phyloP scores from a whole-genome alignment of 2,797 vertebrate genomes.

The Clarias pachynema region DNA sequence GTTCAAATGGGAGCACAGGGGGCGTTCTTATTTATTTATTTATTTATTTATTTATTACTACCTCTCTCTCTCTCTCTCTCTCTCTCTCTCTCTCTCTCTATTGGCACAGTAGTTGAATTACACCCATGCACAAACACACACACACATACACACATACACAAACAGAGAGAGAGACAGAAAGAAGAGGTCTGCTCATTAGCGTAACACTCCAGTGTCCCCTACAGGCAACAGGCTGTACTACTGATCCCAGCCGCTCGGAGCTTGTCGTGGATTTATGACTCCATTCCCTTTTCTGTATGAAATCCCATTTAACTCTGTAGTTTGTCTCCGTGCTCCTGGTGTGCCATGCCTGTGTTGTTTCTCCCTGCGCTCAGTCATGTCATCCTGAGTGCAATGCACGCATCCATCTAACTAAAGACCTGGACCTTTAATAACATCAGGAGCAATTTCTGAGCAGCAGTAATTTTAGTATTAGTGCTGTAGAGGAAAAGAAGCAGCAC shows the following conservation, averaged over 20 bases:
- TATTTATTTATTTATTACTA: slow-evolving; percentile 66
- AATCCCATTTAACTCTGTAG: slow-evolving; percentile 66
- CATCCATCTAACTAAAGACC: slow-evolving; percentile 44
- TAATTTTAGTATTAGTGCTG: slow-evolving; percentile 26
- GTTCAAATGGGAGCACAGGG: slow-evolving; percentile 79
- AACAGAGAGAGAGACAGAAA: slow-evolving; percentile 66
- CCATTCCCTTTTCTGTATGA: slow-evolving; percentile 67
- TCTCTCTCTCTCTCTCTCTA: slow-evolving; percentile 61
- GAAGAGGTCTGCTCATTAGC: slow-evolving; percentile 71
- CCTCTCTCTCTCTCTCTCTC: slow-evolving; percentile 58
- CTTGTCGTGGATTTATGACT: slow-evolving; percentile 60
- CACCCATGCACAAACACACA: slow-evolving; percentile 69
- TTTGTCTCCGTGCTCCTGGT: slow-evolving; percentile 56
- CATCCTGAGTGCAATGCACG: slow-evolving; percentile 41
- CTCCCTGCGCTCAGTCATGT: slow-evolving; percentile 52
- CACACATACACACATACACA: slow-evolving; percentile 37
- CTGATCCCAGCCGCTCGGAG: slow-evolving; percentile 63
- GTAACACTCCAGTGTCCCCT: slow-evolving; percentile 80
- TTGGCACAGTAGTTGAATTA: slow-evolving; percentile 82
- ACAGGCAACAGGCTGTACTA: slow-evolving; percentile 60
- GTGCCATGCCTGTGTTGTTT: slow-evolving; percentile 55
- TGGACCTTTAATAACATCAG: slow-evolving; percentile 32
- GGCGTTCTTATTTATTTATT: slow-evolving; percentile 78
- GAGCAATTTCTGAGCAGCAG: slow-evolving; percentile 33
- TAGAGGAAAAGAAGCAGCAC: slow-evolving; percentile 5